Conservation (phyloP, 1,140 invertebrate genomes). For the Penaeus japonicus region DNA sequence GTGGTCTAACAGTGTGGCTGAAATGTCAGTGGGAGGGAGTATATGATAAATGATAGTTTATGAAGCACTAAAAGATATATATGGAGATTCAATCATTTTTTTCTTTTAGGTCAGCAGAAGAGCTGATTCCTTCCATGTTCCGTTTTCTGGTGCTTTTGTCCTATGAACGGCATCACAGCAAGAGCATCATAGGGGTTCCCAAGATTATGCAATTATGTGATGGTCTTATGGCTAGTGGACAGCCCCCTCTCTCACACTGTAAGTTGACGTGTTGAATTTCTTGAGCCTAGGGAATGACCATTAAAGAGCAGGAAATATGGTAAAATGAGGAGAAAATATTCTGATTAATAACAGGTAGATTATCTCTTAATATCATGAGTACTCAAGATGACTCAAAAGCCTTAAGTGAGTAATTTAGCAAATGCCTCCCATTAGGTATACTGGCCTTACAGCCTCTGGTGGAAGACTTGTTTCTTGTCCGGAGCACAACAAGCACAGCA, state of each 20-base stretch:
- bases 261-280: conserved; percentile 5
- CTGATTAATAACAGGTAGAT: too few species aligned
- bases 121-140: conserved; percentile 81
- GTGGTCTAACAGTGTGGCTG: too few species aligned
- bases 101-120: conserved; percentile 71
- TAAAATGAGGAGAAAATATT: too few species aligned
- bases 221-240: conserved; percentile 85
- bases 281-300: not conserved
- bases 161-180: conserved; percentile 85
- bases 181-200: conserved; percentile 82
- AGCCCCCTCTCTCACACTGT: conserved; percentile 73
- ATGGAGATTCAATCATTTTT: not conserved
- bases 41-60: too few species aligned
- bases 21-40: too few species aligned
- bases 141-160: conserved; percentile 85
- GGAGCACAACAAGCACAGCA: conserved; percentile 65
- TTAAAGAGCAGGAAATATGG: too few species aligned
- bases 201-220: conserved; percentile 90
- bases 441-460: conserved; percentile 82
- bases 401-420: not conserved
- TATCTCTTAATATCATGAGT: too few species aligned
- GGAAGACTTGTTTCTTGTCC: conserved; percentile 80
- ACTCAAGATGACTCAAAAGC: too few species aligned
- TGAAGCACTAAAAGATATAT: too few species aligned
- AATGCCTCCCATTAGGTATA: conserved; percentile 67